Evolutionary conservation across 1,140 invertebrate species (phyloP).

Genomic region (Drosophila subobscura): DNA sequence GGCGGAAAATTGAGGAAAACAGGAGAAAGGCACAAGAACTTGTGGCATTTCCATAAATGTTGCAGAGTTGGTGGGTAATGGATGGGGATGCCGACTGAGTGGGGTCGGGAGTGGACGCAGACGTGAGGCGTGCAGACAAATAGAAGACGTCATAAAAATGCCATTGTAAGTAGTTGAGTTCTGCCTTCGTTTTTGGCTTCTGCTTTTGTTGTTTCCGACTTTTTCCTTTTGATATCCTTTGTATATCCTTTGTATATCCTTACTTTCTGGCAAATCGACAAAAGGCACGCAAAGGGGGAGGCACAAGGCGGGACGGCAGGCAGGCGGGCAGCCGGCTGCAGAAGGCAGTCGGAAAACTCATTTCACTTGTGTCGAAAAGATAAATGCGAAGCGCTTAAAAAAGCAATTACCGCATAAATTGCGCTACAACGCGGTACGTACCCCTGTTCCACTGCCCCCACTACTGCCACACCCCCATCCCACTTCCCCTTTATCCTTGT

Average conservation of each 20-base stretch:
- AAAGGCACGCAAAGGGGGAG: constrained; percentile 60
- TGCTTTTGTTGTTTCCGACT: constrained; percentile 32
- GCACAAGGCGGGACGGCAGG: not conserved
- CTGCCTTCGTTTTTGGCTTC: constrained; percentile 12
- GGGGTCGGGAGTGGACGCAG: constrained; percentile 6
- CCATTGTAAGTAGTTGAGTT: constrained; percentile 77
- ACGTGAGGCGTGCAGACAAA: constrained; percentile 42
- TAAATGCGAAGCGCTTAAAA: constrained; percentile 82
- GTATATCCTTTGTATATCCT: constrained; percentile 42
- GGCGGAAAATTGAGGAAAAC: constrained; percentile 11
- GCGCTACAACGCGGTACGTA: constrained; percentile 57
- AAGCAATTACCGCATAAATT: constrained; percentile 83
- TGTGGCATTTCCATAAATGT: constrained; percentile 59
- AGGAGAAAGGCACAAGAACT: constrained; percentile 45
- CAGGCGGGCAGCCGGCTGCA: constrained; percentile 1
- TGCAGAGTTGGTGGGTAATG: not conserved
- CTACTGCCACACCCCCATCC: constrained; percentile 28
- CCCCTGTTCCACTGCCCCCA: constrained; percentile 14
- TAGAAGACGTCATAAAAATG: constrained; percentile 79
- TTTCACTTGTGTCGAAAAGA: constrained; percentile 81
- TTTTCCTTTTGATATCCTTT: constrained; percentile 46
- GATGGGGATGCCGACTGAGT: constrained; percentile 1
- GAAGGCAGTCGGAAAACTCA: constrained; percentile 56
- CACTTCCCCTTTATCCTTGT: constrained; percentile 23
- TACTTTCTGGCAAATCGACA: constrained; percentile 62